Evolutionary conservation across 2,797 vertebrate genomes (phyloP).

Genomic region (Anableps anableps): DNA sequence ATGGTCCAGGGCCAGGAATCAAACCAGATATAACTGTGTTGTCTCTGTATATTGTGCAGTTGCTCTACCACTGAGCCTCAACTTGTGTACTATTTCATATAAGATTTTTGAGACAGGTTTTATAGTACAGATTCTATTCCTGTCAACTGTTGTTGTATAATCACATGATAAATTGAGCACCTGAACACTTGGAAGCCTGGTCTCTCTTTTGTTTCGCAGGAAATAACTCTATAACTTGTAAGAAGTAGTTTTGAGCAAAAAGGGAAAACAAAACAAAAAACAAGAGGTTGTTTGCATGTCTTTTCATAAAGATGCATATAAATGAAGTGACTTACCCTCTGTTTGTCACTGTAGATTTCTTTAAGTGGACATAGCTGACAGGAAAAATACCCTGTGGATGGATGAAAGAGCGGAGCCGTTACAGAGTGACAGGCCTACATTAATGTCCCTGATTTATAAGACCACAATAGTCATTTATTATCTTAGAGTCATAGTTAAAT

Average conservation of each 20-base stretch:
- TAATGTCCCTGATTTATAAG: constrained; percentile 30
- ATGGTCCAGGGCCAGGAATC: too few species aligned
- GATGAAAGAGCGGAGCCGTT: constrained; percentile 49
- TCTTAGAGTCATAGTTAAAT: constrained; percentile 1
- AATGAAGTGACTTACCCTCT: constrained; percentile 85
- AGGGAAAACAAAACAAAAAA: background rate
- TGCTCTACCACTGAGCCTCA: too few species aligned
- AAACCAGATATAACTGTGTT: too few species aligned
- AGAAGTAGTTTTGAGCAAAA: background rate
- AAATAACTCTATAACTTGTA: background rate
- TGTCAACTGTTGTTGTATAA: too few species aligned
- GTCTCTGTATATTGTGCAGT: too few species aligned
- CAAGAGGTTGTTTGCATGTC: background rate
- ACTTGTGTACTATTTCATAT: background rate
- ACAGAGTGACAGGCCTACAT: constrained; percentile 38
- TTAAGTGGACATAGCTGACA: constrained; percentile 94
- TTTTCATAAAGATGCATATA: constrained; percentile 29
- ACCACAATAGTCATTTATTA: constrained; percentile 22
- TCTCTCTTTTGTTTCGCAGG: background rate
- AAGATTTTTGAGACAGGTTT: background rate
- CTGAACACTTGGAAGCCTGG: background rate
- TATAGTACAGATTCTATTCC: background rate
- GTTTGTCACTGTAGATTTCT: constrained; percentile 97
- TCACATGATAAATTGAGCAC: background rate
- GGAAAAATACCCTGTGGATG: constrained; percentile 96